Conservation (phyloP, 2,113 vertebrate genomes). For the Tichodroma muraria region DNA sequence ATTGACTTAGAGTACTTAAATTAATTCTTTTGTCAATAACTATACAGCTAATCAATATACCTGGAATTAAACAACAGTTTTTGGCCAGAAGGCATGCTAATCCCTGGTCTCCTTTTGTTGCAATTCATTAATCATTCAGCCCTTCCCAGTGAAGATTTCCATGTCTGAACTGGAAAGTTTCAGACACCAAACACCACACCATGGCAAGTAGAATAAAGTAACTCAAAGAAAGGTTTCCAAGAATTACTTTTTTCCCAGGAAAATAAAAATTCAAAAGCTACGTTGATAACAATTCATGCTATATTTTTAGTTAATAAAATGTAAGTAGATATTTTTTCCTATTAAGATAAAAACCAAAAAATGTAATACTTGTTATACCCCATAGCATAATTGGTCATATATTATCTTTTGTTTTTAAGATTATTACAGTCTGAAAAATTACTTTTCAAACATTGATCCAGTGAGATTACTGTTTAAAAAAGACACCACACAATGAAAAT, state of each 20-base stretch:
- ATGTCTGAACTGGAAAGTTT: neutral
- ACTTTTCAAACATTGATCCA: constrained; percentile 56
- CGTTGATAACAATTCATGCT: neutral
- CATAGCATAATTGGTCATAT: constrained; percentile 32
- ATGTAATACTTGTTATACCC: constrained; percentile 16
- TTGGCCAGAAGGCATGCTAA: constrained; percentile 72
- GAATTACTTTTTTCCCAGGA: neutral
- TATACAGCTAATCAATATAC: constrained; percentile 82
- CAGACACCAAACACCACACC: neutral
- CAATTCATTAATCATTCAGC: constrained; percentile 64
- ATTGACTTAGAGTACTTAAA: constrained; percentile 79
- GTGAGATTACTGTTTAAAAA: constrained; percentile 27
- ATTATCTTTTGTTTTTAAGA: constrained; percentile 52
- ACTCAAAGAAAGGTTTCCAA: neutral
- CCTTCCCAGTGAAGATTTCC: neutral
- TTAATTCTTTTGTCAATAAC: constrained; percentile 81
- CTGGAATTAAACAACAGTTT: constrained; percentile 71
- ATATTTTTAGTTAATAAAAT: constrained; percentile 54
- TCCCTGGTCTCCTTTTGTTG: constrained; percentile 56
- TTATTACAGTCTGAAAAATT: constrained; percentile 57
- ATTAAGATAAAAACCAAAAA: constrained; percentile 58
- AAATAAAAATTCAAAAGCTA: constrained; percentile 26
- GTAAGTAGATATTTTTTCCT: constrained; percentile 50
- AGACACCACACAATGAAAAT: constrained; percentile 37
- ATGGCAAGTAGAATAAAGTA: neutral